Percentiles rank a stretch among this genome's conserved stretches.
Conservation (phyloP, 2,888 invertebrate genomes). For the Schizaphis graminum region DNA sequence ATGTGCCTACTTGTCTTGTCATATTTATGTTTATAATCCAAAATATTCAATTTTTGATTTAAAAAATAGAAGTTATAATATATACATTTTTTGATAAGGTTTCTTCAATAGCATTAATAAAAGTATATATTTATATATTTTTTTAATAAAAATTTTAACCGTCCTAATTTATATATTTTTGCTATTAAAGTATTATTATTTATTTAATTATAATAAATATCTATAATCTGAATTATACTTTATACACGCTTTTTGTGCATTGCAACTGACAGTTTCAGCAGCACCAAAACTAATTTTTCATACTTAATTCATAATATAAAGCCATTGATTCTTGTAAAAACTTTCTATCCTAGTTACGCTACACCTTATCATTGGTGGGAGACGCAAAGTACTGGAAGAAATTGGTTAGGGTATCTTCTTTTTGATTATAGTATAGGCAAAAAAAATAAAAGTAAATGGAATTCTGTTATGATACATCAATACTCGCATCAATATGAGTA, state of each 20-base stretch:
- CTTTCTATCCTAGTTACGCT: not conserved
- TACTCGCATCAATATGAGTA: not conserved
- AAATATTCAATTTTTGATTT: not conserved
- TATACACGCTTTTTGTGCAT: not conserved
- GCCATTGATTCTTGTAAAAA: not conserved
- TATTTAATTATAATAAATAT: not conserved
- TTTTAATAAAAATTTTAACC: too few species aligned
- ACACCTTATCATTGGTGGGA: not conserved
- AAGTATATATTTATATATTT: too few species aligned
- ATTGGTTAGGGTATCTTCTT: not conserved
- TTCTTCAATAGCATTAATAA: not conserved
- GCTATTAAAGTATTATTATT: not conserved
- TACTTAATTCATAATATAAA: not conserved
- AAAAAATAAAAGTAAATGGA: not conserved
- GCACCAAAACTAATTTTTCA: not conserved
- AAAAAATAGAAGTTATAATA: not conserved
- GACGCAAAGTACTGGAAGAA: not conserved
- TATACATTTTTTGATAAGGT: not conserved
- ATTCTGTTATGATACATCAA: not conserved
- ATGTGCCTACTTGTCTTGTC: too few species aligned
- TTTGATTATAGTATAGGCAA: not conserved
- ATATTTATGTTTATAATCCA: not conserved
- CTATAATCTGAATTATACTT: not conserved
- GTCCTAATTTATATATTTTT: not conserved
- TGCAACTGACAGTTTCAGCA: not conserved